These are phyloP conservation scores for Lophius piscatorius DNA, from an alignment of 2,113 vertebrate species.

Conservation along the genomic window DNA sequence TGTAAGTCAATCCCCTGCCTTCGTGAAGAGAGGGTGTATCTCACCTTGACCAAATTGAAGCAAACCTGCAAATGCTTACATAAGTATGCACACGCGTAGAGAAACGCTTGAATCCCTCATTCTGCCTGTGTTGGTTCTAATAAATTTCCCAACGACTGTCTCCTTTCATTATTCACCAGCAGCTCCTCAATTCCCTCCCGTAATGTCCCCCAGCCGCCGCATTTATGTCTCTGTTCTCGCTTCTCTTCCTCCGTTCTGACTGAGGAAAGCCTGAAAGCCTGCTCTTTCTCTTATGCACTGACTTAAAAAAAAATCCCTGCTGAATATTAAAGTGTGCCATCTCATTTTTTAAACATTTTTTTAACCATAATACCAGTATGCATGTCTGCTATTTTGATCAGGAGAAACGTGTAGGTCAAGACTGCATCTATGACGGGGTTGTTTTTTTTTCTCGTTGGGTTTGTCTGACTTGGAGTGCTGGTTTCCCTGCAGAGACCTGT, in stretches of 20 bases:
- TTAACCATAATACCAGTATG: conserved; percentile 18
- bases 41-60: conserved; percentile 48
- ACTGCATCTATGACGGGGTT: conserved; percentile 14
- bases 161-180: conserved; percentile 32
- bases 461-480: conserved; percentile 50
- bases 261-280: conserved; percentile 24
- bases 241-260: conserved; percentile 8
- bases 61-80: conserved; percentile 33
- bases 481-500: conserved; percentile 88
- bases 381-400: conserved; percentile 36
- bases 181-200: conserved; percentile 9
- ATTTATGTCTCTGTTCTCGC: conserved; percentile 13
- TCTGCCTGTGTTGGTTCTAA: conserved; percentile 40
- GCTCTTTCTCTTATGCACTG: conserved; percentile 28
- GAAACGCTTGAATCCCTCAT: conserved; percentile 11
- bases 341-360: conserved; percentile 14
- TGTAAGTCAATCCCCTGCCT: conserved; percentile 37
- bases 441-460: conserved; percentile 11
- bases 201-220: conserved; percentile 35
- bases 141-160: conserved; percentile 8
- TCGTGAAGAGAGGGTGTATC: conserved; percentile 15
- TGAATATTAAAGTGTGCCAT: conserved; percentile 18
- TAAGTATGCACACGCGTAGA: not conserved
- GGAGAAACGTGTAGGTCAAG: conserved; percentile 41
- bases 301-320: conserved; percentile 8